These are phyloP conservation scores for Hippoglossus stenolepis DNA, from an alignment of 2,113 vertebrate genomes.

Conservation along the genomic window DNA sequence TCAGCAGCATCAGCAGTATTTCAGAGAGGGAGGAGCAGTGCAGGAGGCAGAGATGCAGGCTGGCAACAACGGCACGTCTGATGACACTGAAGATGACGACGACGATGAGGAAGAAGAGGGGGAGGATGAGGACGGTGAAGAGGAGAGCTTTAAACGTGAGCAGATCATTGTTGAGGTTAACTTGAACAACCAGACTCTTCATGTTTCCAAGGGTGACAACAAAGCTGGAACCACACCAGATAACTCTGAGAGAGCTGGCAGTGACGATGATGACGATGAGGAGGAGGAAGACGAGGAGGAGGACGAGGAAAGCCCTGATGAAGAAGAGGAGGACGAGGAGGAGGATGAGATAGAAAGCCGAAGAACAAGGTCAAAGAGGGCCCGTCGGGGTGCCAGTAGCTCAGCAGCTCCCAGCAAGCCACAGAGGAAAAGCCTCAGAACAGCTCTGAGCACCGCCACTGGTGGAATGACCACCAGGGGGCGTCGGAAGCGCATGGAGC, in stretches of 20 bases:
- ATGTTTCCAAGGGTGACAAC: conserved; percentile 97
- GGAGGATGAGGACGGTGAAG: conserved; percentile 79
- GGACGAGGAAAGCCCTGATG: conserved; percentile 67
- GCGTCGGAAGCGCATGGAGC: conserved; percentile 86
- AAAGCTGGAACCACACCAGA: conserved; percentile 87
- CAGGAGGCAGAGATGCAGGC: conserved; percentile 75
- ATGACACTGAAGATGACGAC: conserved; percentile 85
- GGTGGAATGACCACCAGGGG: conserved; percentile 89
- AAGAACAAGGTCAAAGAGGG: conserved; percentile 87
- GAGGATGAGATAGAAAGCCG: conserved; percentile 86
- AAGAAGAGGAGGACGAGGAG: conserved; percentile 81
- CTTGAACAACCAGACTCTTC: conserved; percentile 99
- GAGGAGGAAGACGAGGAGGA: conserved; percentile 74
- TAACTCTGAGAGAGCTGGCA: conserved; percentile 90
- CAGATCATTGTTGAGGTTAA: conserved; percentile 99
- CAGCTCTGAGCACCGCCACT: conserved; percentile 75
- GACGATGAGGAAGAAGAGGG: conserved; percentile 89
- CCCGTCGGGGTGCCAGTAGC: conserved; percentile 29
- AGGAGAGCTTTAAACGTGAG: conserved; percentile 94
- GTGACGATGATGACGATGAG: conserved; percentile 86
- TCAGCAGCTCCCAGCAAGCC: conserved; percentile 54
- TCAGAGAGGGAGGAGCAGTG: conserved; percentile 83
- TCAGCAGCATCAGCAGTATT: conserved; percentile 91
- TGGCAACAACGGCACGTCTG: conserved; percentile 82
- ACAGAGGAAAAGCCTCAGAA: conserved; percentile 83